A percentile compares a stretch with the other conserved stretches of the same genome.
Conservation (phyloP, 2,113 vertebrate species). For the chimpanzee (Pan troglodytes) region NHGRI_mPanTro3-v2.1_pri NC_072421.2:50741501-50742000, state of each 20-base stretch:
- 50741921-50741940: background rate
- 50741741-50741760: slow-evolving; percentile 13
- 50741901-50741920: background rate
- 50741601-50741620: slow-evolving; percentile 44
- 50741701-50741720: background rate
- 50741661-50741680: background rate
- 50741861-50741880: background rate
- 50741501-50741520: slow-evolving; percentile 27
- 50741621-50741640: background rate
- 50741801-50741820: slow-evolving; percentile 5
- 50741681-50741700: background rate
- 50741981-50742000: background rate
- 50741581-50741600: slow-evolving; percentile 27
- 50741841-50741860: slow-evolving; percentile 10
- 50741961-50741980: slow-evolving; percentile 25
- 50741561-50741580: slow-evolving; percentile 54
- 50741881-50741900: background rate
- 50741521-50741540: slow-evolving; percentile 36
- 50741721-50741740: background rate
- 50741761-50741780: background rate
- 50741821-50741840: background rate
- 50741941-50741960: background rate
- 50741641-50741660: slow-evolving; percentile 27
- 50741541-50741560: slow-evolving; percentile 9
- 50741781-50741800: background rate